Conservation (phyloP, 2,113 vertebrate species). For the Tapirus terrestris region DNA sequence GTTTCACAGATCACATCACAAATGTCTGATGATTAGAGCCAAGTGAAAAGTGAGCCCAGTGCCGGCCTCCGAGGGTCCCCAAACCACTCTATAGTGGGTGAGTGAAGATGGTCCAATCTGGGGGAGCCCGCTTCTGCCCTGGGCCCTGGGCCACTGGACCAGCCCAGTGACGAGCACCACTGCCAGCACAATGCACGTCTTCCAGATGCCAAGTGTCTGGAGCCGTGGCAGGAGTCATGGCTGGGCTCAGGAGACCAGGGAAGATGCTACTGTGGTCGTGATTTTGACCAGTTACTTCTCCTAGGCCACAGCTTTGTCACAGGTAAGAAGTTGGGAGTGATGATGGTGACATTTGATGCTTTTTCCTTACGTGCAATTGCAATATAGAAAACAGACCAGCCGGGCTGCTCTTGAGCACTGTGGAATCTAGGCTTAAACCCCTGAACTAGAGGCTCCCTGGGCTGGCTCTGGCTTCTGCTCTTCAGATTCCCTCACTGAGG, state of each 20-base stretch:
- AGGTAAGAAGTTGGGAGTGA: neutral
- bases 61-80: neutral
- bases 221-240: neutral
- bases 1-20: neutral
- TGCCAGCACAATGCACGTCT: rapidly evolving
- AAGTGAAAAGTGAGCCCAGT: neutral
- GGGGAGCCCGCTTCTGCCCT: neutral
- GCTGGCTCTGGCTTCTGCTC: neutral
- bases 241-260: neutral
- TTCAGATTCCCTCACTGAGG: neutral
- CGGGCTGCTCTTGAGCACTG: rapidly evolving
- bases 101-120: neutral
- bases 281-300: neutral
- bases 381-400: too few relatives aligned
- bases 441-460: neutral
- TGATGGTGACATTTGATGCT: neutral
- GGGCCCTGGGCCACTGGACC: too few relatives aligned
- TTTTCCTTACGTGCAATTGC: neutral
- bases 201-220: neutral
- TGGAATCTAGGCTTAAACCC: neutral
- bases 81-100: rapidly evolving
- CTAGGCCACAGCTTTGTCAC: neutral
- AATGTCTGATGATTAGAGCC: neutral
- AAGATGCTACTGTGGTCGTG: neutral
- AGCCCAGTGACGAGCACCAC: neutral